Evolutionary conservation across 2,113 vertebrate genomes (phyloP).

Genomic region (Pterocles gutturalis): DNA sequence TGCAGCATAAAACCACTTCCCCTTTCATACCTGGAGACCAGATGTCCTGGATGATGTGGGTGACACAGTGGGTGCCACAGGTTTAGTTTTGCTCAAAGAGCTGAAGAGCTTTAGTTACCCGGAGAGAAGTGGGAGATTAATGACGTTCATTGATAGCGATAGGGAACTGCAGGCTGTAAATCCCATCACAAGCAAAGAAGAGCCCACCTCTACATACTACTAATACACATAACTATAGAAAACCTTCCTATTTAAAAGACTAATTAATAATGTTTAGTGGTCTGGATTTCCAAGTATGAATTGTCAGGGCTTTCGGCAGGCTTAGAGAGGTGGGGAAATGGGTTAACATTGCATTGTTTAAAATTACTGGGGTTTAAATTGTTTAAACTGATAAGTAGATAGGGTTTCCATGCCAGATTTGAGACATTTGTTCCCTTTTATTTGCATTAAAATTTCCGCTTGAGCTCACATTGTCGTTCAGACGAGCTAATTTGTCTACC

Average conservation of each 20-base stretch:
- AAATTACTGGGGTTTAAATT: constrained; percentile 20
- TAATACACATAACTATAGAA: background rate
- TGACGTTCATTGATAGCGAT: background rate
- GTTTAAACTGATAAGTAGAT: background rate
- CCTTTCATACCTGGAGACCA: background rate
- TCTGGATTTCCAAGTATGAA: background rate
- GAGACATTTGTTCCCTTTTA: background rate
- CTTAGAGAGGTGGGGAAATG: constrained; percentile 2
- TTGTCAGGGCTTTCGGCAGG: background rate
- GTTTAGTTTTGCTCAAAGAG: background rate
- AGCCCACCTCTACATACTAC: background rate
- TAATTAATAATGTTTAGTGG: background rate
- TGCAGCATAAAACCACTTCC: background rate
- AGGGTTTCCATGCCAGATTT: background rate
- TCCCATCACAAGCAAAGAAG: background rate
- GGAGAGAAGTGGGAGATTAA: background rate
- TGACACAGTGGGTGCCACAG: background rate
- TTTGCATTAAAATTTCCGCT: constrained; percentile 13
- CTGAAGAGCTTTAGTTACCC: background rate
- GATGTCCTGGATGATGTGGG: background rate
- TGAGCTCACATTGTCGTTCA: constrained; percentile 45
- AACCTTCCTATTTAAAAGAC: background rate
- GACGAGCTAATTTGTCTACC: constrained; percentile 62
- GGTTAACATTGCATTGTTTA: constrained; percentile 1
- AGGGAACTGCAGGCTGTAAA: background rate